Conservation (phyloP, 2,113 vertebrate genomes). For the Ammospiza caudacuta region DNA sequence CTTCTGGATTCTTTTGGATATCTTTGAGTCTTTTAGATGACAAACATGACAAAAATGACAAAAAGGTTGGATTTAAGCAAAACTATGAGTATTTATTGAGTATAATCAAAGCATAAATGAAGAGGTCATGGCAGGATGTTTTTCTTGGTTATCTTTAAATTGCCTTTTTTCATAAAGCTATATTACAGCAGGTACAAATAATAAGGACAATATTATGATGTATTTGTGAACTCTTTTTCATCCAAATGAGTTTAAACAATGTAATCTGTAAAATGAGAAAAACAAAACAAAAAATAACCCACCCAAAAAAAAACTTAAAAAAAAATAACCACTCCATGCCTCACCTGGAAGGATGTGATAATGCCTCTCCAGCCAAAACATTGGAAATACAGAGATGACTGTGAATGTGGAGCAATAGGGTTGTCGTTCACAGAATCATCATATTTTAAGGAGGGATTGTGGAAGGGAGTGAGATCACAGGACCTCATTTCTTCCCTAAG, state of each 20-base stretch:
- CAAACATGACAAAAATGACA: not conserved
- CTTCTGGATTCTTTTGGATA: not conserved
- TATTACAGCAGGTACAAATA: not conserved
- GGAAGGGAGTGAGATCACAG: not conserved
- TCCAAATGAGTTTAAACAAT: not conserved
- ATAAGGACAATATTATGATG: not conserved
- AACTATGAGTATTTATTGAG: not conserved
- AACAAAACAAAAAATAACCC: not conserved
- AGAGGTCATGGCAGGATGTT: not conserved
- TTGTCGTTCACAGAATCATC: not conserved
- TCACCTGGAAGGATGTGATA: not conserved
- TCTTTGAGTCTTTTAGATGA: not conserved
- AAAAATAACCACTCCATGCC: fast-evolving
- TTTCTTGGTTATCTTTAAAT: not conserved
- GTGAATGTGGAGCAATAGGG: not conserved
- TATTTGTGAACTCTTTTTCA: not conserved
- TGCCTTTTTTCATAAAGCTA: not conserved
- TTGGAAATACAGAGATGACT: not conserved
- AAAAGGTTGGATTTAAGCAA: not conserved
- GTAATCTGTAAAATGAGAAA: not conserved
- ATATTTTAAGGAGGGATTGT: not conserved
- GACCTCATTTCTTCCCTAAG: not conserved
- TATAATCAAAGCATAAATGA: not conserved
- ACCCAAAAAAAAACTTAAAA: not conserved
- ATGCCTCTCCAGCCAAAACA: not conserved